Evolutionary conservation across 2,113 vertebrate genomes (phyloP).

Genomic region (Barbus barbus): DNA sequence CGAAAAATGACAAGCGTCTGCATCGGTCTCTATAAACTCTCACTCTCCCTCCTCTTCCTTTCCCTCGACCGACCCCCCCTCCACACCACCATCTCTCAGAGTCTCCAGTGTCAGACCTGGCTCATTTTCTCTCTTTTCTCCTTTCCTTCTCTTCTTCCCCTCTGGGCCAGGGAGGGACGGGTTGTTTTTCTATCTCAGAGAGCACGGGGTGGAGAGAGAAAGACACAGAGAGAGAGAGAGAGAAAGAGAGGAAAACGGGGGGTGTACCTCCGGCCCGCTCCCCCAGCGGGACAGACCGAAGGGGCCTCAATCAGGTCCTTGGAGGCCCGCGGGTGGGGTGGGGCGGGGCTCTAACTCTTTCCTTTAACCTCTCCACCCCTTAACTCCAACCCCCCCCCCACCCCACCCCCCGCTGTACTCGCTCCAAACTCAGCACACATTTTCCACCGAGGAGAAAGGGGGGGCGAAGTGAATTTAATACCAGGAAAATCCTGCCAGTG

Average conservation of each 20-base stretch:
- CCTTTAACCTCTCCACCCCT: conserved; percentile 54
- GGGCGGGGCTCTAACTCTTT: conserved; percentile 48
- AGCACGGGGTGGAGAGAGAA: conserved; percentile 28
- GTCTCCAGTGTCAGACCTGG: conserved; percentile 59
- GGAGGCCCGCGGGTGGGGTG: conserved; percentile 44
- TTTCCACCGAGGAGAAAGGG: conserved; percentile 69
- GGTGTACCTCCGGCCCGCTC: conserved; percentile 55
- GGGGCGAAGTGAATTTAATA: conserved; percentile 61
- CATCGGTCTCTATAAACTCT: too few relatives aligned
- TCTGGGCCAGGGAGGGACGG: conserved; percentile 58
- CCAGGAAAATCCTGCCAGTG: conserved; percentile 60
- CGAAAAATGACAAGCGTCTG: conserved; percentile 36
- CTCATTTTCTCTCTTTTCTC: conserved; percentile 55
- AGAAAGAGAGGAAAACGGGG: conserved; percentile 25
- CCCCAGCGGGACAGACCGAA: conserved; percentile 55
- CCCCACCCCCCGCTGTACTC: conserved; percentile 56
- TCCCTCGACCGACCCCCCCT: conserved; percentile 13
- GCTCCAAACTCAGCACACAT: conserved; percentile 77
- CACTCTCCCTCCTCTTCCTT: too few relatives aligned
- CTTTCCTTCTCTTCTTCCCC: conserved; percentile 57
- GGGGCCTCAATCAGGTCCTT: conserved; percentile 53
- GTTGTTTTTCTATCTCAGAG: conserved; percentile 65
- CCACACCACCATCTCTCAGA: conserved; percentile 7
- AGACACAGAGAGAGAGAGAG: conserved; percentile 8
- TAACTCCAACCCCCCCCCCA: conserved; percentile 60